Conservation (phyloP, 2,797 vertebrate species). For the Anolis apletophallus region DNA sequence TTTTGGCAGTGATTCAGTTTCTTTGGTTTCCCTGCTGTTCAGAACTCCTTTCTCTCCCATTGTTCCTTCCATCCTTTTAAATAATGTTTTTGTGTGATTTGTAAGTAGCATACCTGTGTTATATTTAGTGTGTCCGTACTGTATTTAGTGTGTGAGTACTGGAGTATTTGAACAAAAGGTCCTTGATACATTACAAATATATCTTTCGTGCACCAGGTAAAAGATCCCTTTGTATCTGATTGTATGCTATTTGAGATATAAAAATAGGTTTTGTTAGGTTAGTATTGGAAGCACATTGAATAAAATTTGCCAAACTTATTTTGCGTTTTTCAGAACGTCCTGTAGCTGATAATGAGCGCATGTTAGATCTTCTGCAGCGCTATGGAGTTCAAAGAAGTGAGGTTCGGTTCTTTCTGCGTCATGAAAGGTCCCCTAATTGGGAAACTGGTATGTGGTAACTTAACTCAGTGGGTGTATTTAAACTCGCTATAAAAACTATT, state of each 20-base stretch:
- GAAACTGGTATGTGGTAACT: constrained; percentile 82
- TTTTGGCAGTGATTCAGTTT: not conserved
- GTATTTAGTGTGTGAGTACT: not conserved
- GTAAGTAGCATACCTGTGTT: not conserved
- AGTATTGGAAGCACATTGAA: not conserved
- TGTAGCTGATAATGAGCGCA: constrained; percentile 88
- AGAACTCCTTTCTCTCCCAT: not conserved
- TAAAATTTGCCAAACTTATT: not conserved
- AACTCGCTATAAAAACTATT: not conserved
- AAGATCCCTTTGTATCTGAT: not conserved
- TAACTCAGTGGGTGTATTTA: not conserved
- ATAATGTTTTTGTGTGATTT: not conserved
- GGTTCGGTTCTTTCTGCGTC: constrained; percentile 94
- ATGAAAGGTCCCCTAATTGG: constrained; percentile 84
- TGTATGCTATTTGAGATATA: not conserved
- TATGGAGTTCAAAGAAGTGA: constrained; percentile 90
- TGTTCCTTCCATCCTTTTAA: not conserved
- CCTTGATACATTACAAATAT: not conserved
- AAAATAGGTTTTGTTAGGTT: not conserved
- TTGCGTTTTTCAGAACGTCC: constrained; percentile 84
- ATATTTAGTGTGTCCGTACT: not conserved
- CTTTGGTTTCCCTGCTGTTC: not conserved
- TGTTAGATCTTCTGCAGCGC: constrained; percentile 92
- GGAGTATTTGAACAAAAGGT: constrained; percentile 10
- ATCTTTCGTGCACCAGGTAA: not conserved